Base-by-base conservation (phyloP, 2,888 invertebrate species). In the Sinodicranocentrus sp. region DNA sequence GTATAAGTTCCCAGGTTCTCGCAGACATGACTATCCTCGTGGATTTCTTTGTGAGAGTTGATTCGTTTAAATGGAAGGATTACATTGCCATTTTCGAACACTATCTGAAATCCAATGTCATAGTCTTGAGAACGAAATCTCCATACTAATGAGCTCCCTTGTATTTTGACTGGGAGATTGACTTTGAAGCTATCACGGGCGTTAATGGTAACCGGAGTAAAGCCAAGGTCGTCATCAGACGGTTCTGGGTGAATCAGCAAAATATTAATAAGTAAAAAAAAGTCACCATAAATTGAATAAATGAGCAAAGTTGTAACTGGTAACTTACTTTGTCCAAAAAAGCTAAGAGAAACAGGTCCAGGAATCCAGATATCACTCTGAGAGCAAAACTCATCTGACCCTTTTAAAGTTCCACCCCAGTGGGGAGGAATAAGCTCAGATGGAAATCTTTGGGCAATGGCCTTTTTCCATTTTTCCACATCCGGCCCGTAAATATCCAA, bases 341-440 rank as follows among this genome's bases (percentile, higher is more conserved):
- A 78, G 2, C 19, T 3, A 1, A 82, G 10, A 2, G 85, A 78
- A 13, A 85, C 57, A 19, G 82, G 72, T 26, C 65, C 82, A 28
- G 77, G 77, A 2, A 67, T 25, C 85, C 85, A 85, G 39, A 85
- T 61, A 13, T 57, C 71, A 57, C 68, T 65, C 13, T 72, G n/a
- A 0, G 82, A 79, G 21, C 85, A 82, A 70, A 70, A 85, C 8
- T 33, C 33, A 57, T 85, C 85, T 1, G 75, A 68, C 1, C 85
- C 82, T 54, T 78, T 10, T 43, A 17, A 39, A 6, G 75, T 73
- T 6, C 85, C 85, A n/a, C 85, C 85, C 82, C 82, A 85, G 1
- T 61, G 67, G 10, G 57, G 43, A 3, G 85, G 85, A 25, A 85
- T 57, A 0, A 39, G 8, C 26, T 73, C 76, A 13, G 75, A 17